These are phyloP conservation scores for Margarornis squamiger DNA, from an alignment of 2,797 vertebrate genomes.

Conservation along the genomic window DNA sequence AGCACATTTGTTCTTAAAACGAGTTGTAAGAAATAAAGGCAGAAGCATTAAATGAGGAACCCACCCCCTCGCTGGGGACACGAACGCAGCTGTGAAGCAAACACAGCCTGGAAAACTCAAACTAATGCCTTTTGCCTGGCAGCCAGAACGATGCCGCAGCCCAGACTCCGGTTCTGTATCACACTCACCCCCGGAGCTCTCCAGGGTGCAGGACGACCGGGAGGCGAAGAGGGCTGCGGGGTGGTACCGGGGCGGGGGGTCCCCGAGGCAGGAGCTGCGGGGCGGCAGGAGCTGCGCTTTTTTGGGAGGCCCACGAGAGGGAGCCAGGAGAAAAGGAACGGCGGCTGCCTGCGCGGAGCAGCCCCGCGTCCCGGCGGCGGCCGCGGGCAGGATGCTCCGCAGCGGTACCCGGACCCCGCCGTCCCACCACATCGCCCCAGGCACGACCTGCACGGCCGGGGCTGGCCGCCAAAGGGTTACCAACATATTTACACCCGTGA, in stretches of 20 bases:
- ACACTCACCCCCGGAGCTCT: fast-evolving
- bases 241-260: fast-evolving
- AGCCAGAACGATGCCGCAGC: background rate
- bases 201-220: fast-evolving
- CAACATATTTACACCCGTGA: fast-evolving
- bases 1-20: background rate
- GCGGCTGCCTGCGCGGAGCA: background rate
- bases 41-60: background rate
- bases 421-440: fast-evolving
- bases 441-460: no score
- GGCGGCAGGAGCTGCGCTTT: background rate
- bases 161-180: fast-evolving
- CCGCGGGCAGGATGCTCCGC: background rate
- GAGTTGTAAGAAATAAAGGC: background rate
- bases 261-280: background rate
- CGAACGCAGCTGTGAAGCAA: background rate
- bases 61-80: background rate
- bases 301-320: slow-evolving; percentile 53
- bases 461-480: background rate
- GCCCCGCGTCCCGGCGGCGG: background rate
- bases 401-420: background rate
- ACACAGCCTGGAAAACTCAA: background rate
- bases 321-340: slow-evolving; percentile 50
- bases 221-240: background rate
- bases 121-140: background rate